Conservation (phyloP, 1,140 invertebrate genomes). For the Ephestia elutella region DNA sequence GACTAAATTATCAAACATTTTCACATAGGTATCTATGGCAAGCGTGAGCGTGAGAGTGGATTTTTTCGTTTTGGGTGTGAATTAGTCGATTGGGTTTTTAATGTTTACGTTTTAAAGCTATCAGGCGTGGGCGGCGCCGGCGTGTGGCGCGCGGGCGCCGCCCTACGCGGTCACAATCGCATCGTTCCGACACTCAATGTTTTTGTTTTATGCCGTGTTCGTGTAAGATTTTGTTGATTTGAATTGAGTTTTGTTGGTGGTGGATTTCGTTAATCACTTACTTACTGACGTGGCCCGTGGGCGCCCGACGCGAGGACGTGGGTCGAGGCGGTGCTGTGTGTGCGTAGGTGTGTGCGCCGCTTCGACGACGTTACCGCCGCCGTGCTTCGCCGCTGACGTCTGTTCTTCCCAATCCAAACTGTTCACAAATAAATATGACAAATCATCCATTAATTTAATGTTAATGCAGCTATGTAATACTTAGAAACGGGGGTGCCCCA, state of each 20-base stretch:
- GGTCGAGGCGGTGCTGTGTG: conserved; percentile 38
- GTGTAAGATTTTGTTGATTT: conserved; percentile 72
- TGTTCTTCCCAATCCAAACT: conserved; percentile 12
- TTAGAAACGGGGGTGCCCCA: too few species aligned
- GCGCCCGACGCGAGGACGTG: conserved; percentile 10
- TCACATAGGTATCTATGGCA: conserved; percentile 74
- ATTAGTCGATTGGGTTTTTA: conserved; percentile 74
- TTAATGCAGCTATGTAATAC: too few species aligned
- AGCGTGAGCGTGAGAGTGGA: conserved; percentile 73
- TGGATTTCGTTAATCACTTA: conserved; percentile 73
- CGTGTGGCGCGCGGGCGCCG: conserved; percentile 50
- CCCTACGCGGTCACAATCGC: conserved; percentile 58
- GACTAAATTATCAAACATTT: conserved; percentile 70
- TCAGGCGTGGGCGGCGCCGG: conserved; percentile 65
- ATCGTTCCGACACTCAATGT: conserved; percentile 71
- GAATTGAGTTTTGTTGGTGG: conserved; percentile 73
- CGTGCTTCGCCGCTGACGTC: conserved; percentile 17
- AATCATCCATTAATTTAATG: neutral
- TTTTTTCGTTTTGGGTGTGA: conserved; percentile 74
- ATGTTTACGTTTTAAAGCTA: conserved; percentile 73
- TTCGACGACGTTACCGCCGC: conserved; percentile 26
- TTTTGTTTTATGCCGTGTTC: conserved; percentile 73
- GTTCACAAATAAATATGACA: neutral
- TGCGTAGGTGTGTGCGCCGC: conserved; percentile 37
- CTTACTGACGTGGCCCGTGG: conserved; percentile 34